Evolutionary conservation across 2,797 vertebrate genomes (phyloP).

Genomic region (Sorex maritimensis): DNA sequence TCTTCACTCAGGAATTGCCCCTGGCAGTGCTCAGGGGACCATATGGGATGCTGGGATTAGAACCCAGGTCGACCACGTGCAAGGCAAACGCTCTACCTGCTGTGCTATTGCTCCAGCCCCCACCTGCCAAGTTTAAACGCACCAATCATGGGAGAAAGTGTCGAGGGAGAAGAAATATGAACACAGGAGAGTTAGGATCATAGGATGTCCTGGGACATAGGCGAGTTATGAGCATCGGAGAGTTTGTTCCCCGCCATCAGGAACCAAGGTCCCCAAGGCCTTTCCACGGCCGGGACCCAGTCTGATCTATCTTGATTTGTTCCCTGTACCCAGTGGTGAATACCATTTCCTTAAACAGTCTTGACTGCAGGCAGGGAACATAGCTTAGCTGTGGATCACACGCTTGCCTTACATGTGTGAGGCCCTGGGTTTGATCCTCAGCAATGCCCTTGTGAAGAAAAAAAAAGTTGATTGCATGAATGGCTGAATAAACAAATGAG

Average conservation of each 20-base stretch:
- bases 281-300: neutral
- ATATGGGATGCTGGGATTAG: no score
- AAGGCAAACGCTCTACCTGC: no score
- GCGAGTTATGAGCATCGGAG: neutral
- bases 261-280: no score
- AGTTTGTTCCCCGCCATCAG: neutral
- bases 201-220: neutral
- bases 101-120: neutral
- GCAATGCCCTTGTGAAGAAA: neutral
- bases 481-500: neutral
- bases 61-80: no score
- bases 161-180: accelerated
- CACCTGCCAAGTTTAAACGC: neutral
- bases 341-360: neutral
- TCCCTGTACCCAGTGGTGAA: neutral
- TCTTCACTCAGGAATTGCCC: no score
- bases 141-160: neutral
- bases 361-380: no score
- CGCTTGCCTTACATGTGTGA: no score
- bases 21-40: no score
- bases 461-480: neutral
- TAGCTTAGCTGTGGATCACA: no score
- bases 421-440: no score
- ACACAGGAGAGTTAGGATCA: neutral
- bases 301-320: no score